Evolutionary conservation across 2,113 vertebrate species (phyloP), one percentile per base, ranked within the genome.

Genomic region (Oncorhynchus masou): DNA sequence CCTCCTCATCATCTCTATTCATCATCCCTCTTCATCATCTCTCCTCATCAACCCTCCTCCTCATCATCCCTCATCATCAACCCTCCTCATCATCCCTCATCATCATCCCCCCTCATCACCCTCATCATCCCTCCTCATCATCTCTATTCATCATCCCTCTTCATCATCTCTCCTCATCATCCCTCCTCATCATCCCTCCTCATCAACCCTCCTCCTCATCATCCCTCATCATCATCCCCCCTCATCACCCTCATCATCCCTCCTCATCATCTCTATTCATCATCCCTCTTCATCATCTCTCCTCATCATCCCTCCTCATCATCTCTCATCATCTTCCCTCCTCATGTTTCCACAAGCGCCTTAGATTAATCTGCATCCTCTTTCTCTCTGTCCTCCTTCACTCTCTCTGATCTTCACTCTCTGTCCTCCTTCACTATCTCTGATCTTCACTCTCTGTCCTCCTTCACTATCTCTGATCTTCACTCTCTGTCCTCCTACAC

Each of bases 331-430:
- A 45, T 16, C 19, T 19, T 31, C 78, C 79, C 51, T 85, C 39
- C 86, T 91, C 88, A 84, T 76, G 79, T 88, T 90, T 88, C 90
- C 81, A 77, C 78, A 75, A 84, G 75, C 82, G 74, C 75, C 66
- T 25, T 73, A 4, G 51, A 34, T 64, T 45, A 71, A 72, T 75
- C 70, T 59, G 75, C 81, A 83, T 82, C 71, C 68, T 22, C 45
- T 15, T 31, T 29, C 4, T 31, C 29, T 31, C 29, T 31, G 29
- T 29, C 3, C 3, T 29, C 4, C 29, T 29, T 29, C 29, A 29
- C 29, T 29, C 0, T 29, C 27, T 29, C 27, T 29, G 3, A 29
- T 4, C 3, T 29, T 29, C 27, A 29, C 70, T 73, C 62, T 74
- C 77, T 45, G 39, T 39, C 34, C 34, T 39, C 7, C 34, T 39